Conservation (phyloP, 2,888 invertebrate genomes). For the Agriopis marginaria region DNA sequence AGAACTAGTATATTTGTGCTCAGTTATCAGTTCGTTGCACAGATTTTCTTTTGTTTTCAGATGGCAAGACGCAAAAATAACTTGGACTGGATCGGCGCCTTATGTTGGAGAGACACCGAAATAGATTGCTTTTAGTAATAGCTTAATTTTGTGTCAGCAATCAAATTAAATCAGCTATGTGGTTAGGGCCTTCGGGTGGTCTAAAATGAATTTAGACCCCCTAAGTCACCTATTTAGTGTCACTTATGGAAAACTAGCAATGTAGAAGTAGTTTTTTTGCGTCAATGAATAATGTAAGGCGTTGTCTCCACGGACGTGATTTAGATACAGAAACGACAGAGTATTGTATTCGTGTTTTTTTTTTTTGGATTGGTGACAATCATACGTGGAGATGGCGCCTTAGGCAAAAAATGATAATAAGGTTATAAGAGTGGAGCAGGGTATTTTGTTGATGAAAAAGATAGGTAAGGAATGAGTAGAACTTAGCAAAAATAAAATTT, state of each 20-base stretch:
- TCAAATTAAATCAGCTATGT: neutral
- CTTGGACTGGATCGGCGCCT: constrained; percentile 87
- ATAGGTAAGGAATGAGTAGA: constrained; percentile 7
- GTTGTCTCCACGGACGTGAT: neutral
- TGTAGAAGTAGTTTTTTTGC: constrained; percentile 12
- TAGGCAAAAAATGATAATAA: neutral
- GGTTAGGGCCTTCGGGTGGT: neutral
- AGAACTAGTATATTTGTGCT: neutral
- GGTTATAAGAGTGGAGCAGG: constrained; percentile 32
- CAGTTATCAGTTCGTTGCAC: neutral
- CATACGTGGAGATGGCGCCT: neutral
- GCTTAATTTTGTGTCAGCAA: neutral
- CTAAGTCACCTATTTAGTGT: neutral
- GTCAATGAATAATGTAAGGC: neutral
- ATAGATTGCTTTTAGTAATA: constrained; percentile 31
- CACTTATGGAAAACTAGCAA: neutral
- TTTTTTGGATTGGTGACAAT: neutral
- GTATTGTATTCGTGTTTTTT: neutral
- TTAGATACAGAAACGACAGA: neutral
- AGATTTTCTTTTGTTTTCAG: constrained; percentile 64
- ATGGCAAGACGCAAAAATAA: constrained; percentile 91
- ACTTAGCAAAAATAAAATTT: neutral
- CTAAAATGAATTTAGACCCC: neutral
- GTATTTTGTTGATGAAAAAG: constrained; percentile 28
- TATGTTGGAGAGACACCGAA: constrained; percentile 73